Evolutionary conservation across 2,888 invertebrate genomes (phyloP), one percentile per base, ranked within the genome.

Genomic region (Didymodactylos carnosus): DNA sequence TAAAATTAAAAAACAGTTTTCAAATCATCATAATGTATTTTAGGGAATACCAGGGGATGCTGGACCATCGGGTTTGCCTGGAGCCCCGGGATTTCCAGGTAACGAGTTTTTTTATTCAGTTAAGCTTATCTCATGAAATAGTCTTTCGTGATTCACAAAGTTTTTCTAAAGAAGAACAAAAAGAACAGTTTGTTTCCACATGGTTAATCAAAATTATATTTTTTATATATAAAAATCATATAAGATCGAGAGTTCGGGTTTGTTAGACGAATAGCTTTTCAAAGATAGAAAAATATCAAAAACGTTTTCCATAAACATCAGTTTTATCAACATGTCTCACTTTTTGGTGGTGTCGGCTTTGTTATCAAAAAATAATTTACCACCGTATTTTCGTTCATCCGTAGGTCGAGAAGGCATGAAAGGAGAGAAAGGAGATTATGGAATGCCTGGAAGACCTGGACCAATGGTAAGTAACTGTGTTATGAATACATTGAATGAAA

Each of bases 21-120:
- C 10, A 27, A 10, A 1, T 6, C 25, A 2, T 62, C 13, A 25
- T 27, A 13, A 8, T 29, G 8, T 3, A 7, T 62, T 62, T 8
- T 35, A 62, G 62, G 62, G 62, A 35, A 62, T 35, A 10, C 16
- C 62, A 29, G 74, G 74, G 43, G 53, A 74, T 16, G 19, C 14
- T 16, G 74, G 74, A 27, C 62, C 29, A 46, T 53, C 62, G 10
- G 74, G 74, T 39, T 71, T 27, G 43, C 39, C 46, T 13, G 74
- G 74, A 29, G 0, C 70, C 39, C 40, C 70, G 6, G 70, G 70
- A n/a, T 70, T 70, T 29, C 70, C 40, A n/a, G 70, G 70, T 43
- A 1, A 70, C n/a, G 46, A 16, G 16, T 19, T 19, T 46, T 16
- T 16, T 46, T 46, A 46, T 16, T 46, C 19, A 19, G 16, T 19